Percentiles rank a stretch among this genome's conserved stretches.
Conservation (phyloP, 1,140 invertebrate species). For the Hylaeus volcanicus region DNA sequence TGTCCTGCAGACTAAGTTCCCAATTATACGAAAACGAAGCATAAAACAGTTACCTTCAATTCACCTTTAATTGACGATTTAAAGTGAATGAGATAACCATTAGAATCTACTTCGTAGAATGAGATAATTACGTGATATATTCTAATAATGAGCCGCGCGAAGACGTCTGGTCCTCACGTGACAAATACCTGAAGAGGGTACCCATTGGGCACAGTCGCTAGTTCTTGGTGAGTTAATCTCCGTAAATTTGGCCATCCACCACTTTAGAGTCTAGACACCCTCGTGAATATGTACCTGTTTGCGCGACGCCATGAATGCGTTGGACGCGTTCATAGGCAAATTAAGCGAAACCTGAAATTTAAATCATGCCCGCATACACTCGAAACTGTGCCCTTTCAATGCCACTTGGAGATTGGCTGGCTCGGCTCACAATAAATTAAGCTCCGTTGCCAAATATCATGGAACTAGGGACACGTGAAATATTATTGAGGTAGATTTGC, state of each 20-base stretch:
- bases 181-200: conserved; percentile 3
- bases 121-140: conserved; percentile 8
- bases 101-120: not conserved
- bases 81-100: not conserved
- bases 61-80: too few relatives aligned
- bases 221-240: conserved; percentile 37
- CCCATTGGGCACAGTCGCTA: not conserved
- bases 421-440: not conserved
- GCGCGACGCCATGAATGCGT: conserved; percentile 9
- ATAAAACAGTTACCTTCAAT: too few relatives aligned
- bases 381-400: not conserved
- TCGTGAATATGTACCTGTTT: conserved; percentile 36
- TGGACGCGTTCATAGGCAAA: not conserved
- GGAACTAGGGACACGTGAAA: too few relatives aligned
- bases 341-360: conserved; percentile 21
- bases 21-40: too few relatives aligned
- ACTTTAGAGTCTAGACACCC: not conserved
- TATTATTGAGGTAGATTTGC: too few relatives aligned
- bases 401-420: not conserved
- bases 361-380: not conserved
- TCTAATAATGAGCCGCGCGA: conserved; percentile 29
- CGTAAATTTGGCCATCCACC: conserved; percentile 30
- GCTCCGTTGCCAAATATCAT: not conserved
- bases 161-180: conserved; percentile 2
- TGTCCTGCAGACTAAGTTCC: too few relatives aligned